These are phyloP conservation scores for Prorops nasuta DNA, from an alignment of 1,140 invertebrate genomes.

Conservation along the genomic window DNA sequence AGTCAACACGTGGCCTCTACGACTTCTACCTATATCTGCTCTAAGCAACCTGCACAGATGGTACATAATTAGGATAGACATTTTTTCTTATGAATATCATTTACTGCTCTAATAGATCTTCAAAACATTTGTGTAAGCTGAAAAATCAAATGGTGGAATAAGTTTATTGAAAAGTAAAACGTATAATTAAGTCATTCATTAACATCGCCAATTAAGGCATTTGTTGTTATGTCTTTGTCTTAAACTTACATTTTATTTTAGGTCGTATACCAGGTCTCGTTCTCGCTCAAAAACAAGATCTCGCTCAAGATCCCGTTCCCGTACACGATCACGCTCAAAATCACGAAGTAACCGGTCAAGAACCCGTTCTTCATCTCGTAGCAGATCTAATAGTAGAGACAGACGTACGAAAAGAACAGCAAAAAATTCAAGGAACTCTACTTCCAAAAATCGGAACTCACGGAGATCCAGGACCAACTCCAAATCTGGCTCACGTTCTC, in stretches of 20 bases:
- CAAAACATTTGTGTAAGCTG: too few species aligned
- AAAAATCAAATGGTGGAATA: too few species aligned
- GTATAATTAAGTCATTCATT: too few species aligned
- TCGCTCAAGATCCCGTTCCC: slow-evolving; percentile 51
- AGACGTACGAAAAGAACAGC: slow-evolving; percentile 30
- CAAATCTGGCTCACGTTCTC: slow-evolving; percentile 45
- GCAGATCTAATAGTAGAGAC: slow-evolving; percentile 51
- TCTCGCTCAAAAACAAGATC: slow-evolving; percentile 48
- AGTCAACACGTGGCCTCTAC: slow-evolving; percentile 37
- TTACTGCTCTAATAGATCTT: too few species aligned
- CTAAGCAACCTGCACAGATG: slow-evolving; percentile 37
- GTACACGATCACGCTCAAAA: slow-evolving; percentile 53
- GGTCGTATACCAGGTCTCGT: slow-evolving; percentile 48
- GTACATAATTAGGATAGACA: slow-evolving; percentile 40
- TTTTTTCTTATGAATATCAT: too few species aligned
- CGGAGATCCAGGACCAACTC: slow-evolving; percentile 49
- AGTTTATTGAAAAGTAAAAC: too few species aligned
- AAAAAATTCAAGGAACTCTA: slow-evolving; percentile 57
- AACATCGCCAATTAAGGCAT: too few species aligned
- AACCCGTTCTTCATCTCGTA: slow-evolving; percentile 55
- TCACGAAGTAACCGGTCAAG: slow-evolving; percentile 49
- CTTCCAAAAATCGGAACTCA: slow-evolving; percentile 55
- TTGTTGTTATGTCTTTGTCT: too few species aligned
- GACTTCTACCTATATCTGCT: slow-evolving; percentile 38
- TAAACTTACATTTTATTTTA: too few species aligned